A percentile compares a stretch with the other conserved stretches of the same genome.
Conservation (phyloP, 2,797 vertebrate genomes). For the Halcyon leucocephala region DNA sequence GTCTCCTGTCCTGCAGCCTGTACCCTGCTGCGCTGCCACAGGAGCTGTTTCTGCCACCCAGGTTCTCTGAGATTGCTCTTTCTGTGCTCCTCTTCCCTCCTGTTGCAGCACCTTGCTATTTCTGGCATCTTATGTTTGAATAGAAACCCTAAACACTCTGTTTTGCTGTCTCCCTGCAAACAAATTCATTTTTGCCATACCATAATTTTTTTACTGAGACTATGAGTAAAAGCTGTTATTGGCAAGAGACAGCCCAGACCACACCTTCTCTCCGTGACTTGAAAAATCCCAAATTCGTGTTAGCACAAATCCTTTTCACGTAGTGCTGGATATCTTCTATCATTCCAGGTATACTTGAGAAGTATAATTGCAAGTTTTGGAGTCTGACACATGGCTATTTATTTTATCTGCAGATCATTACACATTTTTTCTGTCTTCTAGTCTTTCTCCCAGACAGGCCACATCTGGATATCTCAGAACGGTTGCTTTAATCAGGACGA, state of each 20-base stretch:
- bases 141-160: fast-evolving
- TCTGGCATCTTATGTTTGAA: not conserved
- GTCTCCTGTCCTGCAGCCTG: not conserved
- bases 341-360: not conserved
- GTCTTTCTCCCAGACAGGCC: not conserved
- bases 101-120: not conserved
- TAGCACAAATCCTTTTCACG: not conserved
- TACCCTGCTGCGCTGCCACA: not conserved
- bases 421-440: not conserved
- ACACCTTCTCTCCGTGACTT: constrained; percentile 76
- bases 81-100: not conserved
- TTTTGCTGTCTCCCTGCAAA: not conserved
- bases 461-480: not conserved
- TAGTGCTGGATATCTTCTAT: not conserved
- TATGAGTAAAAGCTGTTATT: constrained; percentile 26
- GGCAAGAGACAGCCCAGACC: constrained; percentile 33
- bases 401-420: not conserved
- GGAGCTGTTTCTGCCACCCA: not conserved
- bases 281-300: constrained; percentile 64
- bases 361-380: not conserved
- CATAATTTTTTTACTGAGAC: constrained; percentile 67
- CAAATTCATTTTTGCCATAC: not conserved
- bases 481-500: not conserved
- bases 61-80: not conserved
- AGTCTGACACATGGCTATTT: not conserved